These are phyloP conservation scores for Nyctibius grandis DNA, from an alignment of 2,797 vertebrate species.

Conservation along the genomic window DNA sequence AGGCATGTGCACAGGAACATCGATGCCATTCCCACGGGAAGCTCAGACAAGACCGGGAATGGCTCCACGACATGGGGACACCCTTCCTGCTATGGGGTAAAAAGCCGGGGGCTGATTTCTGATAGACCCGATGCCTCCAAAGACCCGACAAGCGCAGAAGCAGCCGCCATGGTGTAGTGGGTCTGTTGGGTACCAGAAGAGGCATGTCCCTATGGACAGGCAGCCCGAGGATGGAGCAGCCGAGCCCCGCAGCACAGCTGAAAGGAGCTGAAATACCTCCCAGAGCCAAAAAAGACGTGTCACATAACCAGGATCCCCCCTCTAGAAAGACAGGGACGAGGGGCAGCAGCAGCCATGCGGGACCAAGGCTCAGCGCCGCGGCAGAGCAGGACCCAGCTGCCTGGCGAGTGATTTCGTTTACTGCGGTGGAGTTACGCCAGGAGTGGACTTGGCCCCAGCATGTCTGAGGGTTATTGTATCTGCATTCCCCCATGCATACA, in stretches of 20 bases:
- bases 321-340: fast-evolving
- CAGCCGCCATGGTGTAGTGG: fast-evolving
- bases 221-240: neutral
- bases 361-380: neutral
- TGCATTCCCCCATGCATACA: constrained; percentile 52
- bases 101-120: neutral
- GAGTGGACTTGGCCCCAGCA: constrained; percentile 54
- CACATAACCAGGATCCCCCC: neutral
- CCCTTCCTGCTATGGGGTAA: neutral
- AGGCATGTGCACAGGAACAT: neutral
- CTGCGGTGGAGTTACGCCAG: neutral
- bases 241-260: neutral
- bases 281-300: fast-evolving
- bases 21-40: neutral
- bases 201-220: neutral
- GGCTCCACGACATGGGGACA: neutral
- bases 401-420: neutral
- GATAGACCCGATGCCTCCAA: fast-evolving
- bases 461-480: constrained; percentile 68
- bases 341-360: fast-evolving
- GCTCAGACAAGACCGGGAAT: neutral
- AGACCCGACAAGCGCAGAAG: neutral
- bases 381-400: neutral
- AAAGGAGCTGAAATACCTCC: neutral
- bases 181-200: neutral